Base-by-base conservation (phyloP, 2,113 vertebrate species). In the Actenoides hombroni region DNA sequence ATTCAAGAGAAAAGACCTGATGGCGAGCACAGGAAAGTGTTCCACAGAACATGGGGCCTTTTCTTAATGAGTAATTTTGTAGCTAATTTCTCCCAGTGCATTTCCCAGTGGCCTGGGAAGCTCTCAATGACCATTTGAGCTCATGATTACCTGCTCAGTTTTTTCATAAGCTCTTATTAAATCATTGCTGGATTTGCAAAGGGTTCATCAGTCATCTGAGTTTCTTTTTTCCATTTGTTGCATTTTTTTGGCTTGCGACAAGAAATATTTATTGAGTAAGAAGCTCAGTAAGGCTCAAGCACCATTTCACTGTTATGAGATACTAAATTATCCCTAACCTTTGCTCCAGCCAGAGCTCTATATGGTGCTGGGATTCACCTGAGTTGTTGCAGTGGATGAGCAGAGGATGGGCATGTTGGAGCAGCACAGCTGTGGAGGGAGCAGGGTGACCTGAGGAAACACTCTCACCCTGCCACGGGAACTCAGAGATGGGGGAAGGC, bases 171-270 rank as follows among this genome's bases (percentile, higher is more conserved):
- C 26, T 68, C 71, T 75, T 67, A 48, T 29, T 75, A 81, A 86
- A 82, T 91, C 76, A 75, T 33, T 61, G 42, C 46, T 64, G 81
- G 56, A 71, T 94, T 92, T 96, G 53, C 46, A 91, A 91, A 64
- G 69, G 25, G 9, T 13, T 57, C 61, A 51, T 84, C 56, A 88
- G 48, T 59, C 73, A 75, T 73, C 19, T 31, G 48, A 75, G n/a
- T 71, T 92, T 88, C 46, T 37, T 63, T 63, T 60, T 57, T 7
- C 28, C 1, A 0, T 48, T 86, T 75, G 48, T 75, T 51, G 17
- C 40, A 24, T 29, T 79, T 56, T 77, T 92, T 81, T 86, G 39
- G 73, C 39, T 94, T 78, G 42, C 1, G 11, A 48, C 37, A 71
- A 83, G 46, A 77, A 83, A 51, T 81, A 75, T 39, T 86, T 74